Conservation (phyloP, 1,140 invertebrate genomes). For the Ctenoplectra terminalis region DNA sequence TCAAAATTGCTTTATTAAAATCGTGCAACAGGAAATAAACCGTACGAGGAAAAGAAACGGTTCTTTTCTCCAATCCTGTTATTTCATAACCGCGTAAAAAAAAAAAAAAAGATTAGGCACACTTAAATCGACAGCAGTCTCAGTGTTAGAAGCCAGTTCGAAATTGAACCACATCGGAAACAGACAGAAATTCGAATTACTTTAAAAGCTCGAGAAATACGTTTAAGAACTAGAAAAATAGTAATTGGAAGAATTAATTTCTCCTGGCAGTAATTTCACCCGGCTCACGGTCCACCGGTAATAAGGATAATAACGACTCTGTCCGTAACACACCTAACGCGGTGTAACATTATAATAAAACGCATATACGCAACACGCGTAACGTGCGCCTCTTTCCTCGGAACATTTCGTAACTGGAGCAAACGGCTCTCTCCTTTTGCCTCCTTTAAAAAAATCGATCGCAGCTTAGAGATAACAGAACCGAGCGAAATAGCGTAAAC, state of each 20-base stretch:
- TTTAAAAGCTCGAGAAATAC: background rate
- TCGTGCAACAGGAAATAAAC: too few relatives aligned
- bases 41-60: too few relatives aligned
- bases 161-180: too few relatives aligned
- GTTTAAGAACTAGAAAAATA: background rate
- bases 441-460: conserved; percentile 29
- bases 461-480: conserved; percentile 19
- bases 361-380: conserved; percentile 43
- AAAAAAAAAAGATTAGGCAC: too few relatives aligned
- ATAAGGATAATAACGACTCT: conserved; percentile 32
- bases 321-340: conserved; percentile 49
- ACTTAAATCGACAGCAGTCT: too few relatives aligned
- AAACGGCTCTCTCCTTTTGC: conserved; percentile 20
- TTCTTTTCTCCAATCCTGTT: too few relatives aligned
- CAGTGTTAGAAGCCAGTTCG: too few relatives aligned
- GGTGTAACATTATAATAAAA: conserved; percentile 50
- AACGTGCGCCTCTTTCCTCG: conserved; percentile 46
- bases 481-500: conserved; percentile 24
- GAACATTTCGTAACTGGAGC: conserved; percentile 51
- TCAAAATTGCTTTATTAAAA: too few relatives aligned
- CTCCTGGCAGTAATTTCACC: conserved; percentile 18
- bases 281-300: conserved; percentile 40
- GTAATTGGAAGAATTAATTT: conserved; percentile 10
- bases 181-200: too few relatives aligned
- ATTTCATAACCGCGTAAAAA: too few relatives aligned